A percentile compares a stretch with the other conserved stretches of the same genome.
Conservation (phyloP, 1,140 invertebrate genomes). For the Calliphora vicina region DNA sequence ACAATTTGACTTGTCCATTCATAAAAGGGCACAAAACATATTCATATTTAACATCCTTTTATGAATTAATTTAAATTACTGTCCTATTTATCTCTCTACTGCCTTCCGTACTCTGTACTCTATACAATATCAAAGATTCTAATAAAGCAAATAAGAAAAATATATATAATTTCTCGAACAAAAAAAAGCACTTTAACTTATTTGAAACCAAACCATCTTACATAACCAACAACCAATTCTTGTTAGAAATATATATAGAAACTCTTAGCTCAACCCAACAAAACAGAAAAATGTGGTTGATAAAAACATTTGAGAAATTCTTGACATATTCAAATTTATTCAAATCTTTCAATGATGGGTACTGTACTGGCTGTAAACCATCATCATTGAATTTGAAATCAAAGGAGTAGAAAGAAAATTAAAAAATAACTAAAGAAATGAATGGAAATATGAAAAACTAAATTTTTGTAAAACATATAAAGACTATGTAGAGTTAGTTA, state of each 20-base stretch:
- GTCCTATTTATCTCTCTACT: not conserved
- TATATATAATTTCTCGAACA: not conserved
- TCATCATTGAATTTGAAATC: not conserved
- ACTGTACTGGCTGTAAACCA: too few relatives aligned
- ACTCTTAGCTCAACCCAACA: not conserved
- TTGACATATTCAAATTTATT: not conserved
- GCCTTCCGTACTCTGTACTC: not conserved
- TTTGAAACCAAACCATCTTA: not conserved
- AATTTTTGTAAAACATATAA: too few relatives aligned
- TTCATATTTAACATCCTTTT: not conserved
- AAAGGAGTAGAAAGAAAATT: not conserved
- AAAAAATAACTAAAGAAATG: not conserved
- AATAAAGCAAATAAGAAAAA: not conserved
- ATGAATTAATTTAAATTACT: not conserved
- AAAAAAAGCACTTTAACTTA: not conserved
- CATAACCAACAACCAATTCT: not conserved
- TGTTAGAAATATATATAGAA: not conserved
- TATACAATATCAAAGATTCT: not conserved
- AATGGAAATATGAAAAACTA: not conserved
- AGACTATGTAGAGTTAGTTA: too few relatives aligned
- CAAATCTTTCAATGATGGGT: not conserved
- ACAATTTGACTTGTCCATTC: not conserved
- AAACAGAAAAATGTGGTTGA: not conserved
- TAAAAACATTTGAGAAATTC: not conserved
- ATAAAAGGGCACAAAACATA: not conserved